These are phyloP conservation scores for Drosophila miranda DNA, from an alignment of 1,140 invertebrate genomes.

Conservation along the genomic window DNA sequence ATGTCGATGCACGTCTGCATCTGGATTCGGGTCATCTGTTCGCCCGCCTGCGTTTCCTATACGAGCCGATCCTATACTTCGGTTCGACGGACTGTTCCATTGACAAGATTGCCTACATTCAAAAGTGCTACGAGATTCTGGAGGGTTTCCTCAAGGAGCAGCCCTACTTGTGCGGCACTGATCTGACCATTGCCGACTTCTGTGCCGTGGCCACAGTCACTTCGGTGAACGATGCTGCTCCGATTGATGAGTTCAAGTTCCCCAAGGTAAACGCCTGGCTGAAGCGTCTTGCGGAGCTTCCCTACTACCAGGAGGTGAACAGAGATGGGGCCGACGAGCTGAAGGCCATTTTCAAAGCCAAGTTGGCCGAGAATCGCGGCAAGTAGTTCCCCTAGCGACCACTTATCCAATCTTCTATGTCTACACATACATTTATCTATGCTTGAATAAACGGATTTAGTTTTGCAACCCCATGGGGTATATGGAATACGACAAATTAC, in stretches of 20 bases:
- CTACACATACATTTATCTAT: conserved; percentile 31
- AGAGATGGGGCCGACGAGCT: conserved; percentile 77
- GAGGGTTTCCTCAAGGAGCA: conserved; percentile 84
- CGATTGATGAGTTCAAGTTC: conserved; percentile 80
- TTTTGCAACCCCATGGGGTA: not conserved
- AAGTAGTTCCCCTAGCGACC: conserved; percentile 32
- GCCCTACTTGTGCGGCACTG: conserved; percentile 84
- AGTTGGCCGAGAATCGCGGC: conserved; percentile 73
- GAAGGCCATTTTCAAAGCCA: conserved; percentile 80
- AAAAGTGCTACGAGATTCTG: conserved; percentile 84
- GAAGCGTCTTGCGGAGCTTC: conserved; percentile 70
- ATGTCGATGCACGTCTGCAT: conserved; percentile 84
- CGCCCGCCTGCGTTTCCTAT: conserved; percentile 75
- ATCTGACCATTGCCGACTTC: conserved; percentile 87
- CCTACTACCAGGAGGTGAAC: conserved; percentile 81
- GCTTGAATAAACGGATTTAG: conserved; percentile 38
- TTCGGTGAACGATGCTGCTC: conserved; percentile 64
- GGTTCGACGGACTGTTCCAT: conserved; percentile 78
- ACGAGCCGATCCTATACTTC: conserved; percentile 75
- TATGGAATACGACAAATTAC: conserved; percentile 10
- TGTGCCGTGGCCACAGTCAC: conserved; percentile 83
- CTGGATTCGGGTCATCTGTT: conserved; percentile 85
- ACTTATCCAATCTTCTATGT: conserved; percentile 14
- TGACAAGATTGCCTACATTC: conserved; percentile 82
- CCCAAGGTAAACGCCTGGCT: conserved; percentile 81